Conservation (phyloP, 2,888 invertebrate genomes). For the Dascillus cervinus region DNA sequence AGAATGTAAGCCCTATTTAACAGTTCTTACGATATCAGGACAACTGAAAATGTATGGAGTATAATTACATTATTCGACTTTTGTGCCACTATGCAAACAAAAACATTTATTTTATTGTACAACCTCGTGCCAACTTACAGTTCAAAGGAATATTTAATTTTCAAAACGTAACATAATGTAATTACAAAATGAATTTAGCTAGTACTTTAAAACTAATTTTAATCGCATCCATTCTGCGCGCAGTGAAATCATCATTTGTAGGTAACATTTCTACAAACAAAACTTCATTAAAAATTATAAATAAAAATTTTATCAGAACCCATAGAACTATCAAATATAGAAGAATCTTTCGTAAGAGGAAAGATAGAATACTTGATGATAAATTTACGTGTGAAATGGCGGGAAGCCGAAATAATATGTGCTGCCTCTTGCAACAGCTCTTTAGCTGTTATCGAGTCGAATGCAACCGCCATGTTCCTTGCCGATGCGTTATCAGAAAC, state of each 20-base stretch:
- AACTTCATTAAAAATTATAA: not conserved
- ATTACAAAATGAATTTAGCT: too few relatives aligned
- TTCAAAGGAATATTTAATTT: too few relatives aligned
- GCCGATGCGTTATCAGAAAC: slow-evolving; percentile 8
- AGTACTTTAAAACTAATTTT: too few relatives aligned
- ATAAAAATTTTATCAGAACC: slow-evolving; percentile 3
- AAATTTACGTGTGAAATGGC: slow-evolving; percentile 2
- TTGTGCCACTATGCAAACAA: too few relatives aligned
- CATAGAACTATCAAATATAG: not conserved
- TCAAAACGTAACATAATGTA: too few relatives aligned
- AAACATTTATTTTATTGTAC: too few relatives aligned
- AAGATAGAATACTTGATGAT: slow-evolving; percentile 5
- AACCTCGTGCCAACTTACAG: too few relatives aligned
- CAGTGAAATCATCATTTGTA: not conserved
- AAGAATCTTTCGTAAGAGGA: slow-evolving; percentile 1
- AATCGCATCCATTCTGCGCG: not conserved
- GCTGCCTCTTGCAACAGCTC: not conserved
- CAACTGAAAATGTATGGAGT: too few relatives aligned
- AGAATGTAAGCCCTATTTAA: too few relatives aligned
- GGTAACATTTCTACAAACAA: not conserved
- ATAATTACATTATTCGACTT: too few relatives aligned
- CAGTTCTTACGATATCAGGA: too few relatives aligned
- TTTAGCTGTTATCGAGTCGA: slow-evolving; percentile 3
- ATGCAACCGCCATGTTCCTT: slow-evolving; percentile 1
- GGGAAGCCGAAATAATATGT: slow-evolving; percentile 6